Base-by-base conservation (phyloP, 2,113 vertebrate genomes). In the Sturnira hondurensis region DNA sequence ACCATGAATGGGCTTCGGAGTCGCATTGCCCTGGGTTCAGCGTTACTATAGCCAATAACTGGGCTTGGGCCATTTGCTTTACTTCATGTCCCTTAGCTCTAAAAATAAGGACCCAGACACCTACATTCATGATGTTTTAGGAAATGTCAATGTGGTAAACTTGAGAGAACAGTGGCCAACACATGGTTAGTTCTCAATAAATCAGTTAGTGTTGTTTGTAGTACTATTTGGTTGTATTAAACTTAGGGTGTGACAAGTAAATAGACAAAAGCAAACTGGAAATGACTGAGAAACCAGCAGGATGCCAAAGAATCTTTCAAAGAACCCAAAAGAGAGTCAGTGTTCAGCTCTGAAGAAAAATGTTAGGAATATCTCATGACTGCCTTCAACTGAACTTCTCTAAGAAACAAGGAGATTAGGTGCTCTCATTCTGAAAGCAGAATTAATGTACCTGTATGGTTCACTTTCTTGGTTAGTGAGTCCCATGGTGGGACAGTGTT, bases 401-500 rank as follows among this genome's bases (percentile, higher is more conserved):
- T 61, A 71, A 83, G 38, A 76, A 76, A 71, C 16, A 80, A 43
- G 1, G 33, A 56, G 24, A 56, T 54, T 28, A 81, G 22, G 87
- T 80, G 1, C 26, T 91, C 13, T 91, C 78, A 65, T 94, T 94
- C 26, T 94, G 41, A 77, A 93, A 88, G 56, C 17, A 81, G 84
- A 70, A 77, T 70, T 47, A 93, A 88, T 22, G 31, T 36, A 63
- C 19, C 14, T 56, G 9, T 22, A 38, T 87, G 63, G 1, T 36
- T 84, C 54, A 3, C 9, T 80, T 93, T 91, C 50, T 36, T 88
- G 28, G 28, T 54, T 90, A 83, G n/a, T 63, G n/a, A 50, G 68
- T 71, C 77, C 36, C 16, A 52, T 4, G 52, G 22, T 28, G 50
- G 33, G n/a, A 7, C 41, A 10, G 17, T 70, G 36, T 83, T 91